Evolutionary conservation across 1,140 invertebrate species (phyloP).

Genomic region (Akabosia matsudoensis): DNA sequence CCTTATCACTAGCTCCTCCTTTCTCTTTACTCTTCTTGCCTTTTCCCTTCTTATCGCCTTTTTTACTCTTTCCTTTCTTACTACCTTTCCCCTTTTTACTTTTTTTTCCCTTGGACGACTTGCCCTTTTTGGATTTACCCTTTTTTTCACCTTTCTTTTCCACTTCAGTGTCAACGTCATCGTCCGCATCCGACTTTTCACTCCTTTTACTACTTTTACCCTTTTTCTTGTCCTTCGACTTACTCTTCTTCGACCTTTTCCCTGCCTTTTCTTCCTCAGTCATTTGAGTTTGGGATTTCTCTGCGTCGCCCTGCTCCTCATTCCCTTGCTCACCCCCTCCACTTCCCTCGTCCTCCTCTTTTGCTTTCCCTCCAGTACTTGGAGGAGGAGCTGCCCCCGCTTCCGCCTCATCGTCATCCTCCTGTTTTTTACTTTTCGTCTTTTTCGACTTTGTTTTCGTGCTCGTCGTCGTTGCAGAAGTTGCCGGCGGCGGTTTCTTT

Average conservation of each 20-base stretch:
- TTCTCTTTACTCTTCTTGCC: constrained; percentile 5
- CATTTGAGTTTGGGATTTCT: not conserved
- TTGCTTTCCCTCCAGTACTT: not conserved
- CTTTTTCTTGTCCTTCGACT: not conserved
- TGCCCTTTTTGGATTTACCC: not conserved
- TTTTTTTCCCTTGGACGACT: not conserved
- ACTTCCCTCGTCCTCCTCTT: not conserved
- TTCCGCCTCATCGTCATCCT: no score
- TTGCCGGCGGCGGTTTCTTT: no score
- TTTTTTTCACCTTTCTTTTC: not conserved
- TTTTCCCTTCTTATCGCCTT: not conserved
- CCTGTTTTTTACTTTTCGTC: not conserved
- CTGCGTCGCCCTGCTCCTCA: no score
- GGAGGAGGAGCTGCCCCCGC: no score
- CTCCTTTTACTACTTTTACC: constrained; percentile 1
- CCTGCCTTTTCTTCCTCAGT: not conserved
- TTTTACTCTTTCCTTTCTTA: not conserved
- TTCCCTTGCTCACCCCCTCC: not conserved
- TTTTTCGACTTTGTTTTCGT: no score
- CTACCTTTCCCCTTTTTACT: not conserved
- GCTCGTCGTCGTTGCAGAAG: no score
- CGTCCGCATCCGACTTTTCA: not conserved
- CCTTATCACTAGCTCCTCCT: no score
- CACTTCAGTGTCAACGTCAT: not conserved
- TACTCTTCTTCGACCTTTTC: not conserved